Base-by-base conservation (phyloP, 2,113 vertebrate species). In the Epinephelus fuscoguttatus region DNA sequence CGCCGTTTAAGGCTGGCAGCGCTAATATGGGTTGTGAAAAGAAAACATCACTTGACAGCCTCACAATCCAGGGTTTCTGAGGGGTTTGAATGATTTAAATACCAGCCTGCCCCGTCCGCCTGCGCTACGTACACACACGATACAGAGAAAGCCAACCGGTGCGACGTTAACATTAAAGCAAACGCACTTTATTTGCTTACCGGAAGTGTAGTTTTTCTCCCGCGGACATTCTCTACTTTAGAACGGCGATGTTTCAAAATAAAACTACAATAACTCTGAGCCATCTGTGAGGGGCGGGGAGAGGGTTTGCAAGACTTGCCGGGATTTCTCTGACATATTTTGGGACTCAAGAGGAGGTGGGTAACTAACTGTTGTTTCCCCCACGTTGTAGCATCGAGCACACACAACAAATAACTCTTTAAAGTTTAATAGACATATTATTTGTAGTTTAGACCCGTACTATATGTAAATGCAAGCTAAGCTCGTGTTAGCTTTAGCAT, bases 121-220 rank as follows among this genome's bases (percentile, higher is more conserved):
- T 14, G 21, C 14, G 0, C 9, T 2, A 9, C 1, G 0, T 63
- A 11, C 19, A 45, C 0, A 2, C 15, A 37, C 4, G 1, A 37
- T 6, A 37, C 6, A 37, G 1, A 37, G 5, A 4, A 1, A 1
- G 47, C 0, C 0, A 0, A 30, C 1, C 82, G 84, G 88, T 1
- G 49, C 12, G 0, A 2, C 19, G 2, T 0, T 0, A 0, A 15
- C 0, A 0, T 0, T 17, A 82, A 92, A 92, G 62, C 89, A 64
- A 90, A 59, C 74, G 59, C 42, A 78, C 14, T 0, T 0, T 0
- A 3, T 0, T 17, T 3, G 19, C 1, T 78, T 49, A 47, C 56
- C 76, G 82, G 93, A 94, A 94, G 76, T 94, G 92, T 92, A 94
- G 92, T 94, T 75, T 40, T 74, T 17, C 6, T 1, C 4, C 0